These are phyloP conservation scores for Scopus umbretta DNA, from an alignment of 2,113 vertebrate genomes.

Conservation along the genomic window DNA sequence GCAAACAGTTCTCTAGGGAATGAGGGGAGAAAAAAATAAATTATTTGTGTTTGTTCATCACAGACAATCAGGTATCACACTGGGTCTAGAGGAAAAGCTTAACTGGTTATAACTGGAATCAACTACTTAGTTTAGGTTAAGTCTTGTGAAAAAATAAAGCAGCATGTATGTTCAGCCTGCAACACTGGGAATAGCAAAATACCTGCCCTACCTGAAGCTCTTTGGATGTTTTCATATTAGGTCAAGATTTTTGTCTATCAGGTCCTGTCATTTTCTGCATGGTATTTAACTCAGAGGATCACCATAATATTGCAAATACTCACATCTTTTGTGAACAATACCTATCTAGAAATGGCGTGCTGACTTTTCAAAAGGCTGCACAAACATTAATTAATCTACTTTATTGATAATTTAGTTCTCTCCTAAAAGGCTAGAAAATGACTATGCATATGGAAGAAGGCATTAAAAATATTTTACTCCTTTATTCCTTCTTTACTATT, in stretches of 20 bases:
- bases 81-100: background rate
- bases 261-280: background rate
- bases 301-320: background rate
- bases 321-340: background rate
- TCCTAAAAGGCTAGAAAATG: background rate
- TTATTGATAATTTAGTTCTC: background rate
- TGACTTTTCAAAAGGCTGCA: background rate
- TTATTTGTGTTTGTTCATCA: background rate
- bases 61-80: background rate
- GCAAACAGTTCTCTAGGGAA: background rate
- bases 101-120: background rate
- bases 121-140: background rate
- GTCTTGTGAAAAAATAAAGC: background rate
- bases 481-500: too few relatives aligned
- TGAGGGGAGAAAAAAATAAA: background rate
- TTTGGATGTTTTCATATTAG: background rate
- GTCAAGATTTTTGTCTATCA: background rate
- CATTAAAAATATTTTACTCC: background rate
- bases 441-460: fast-evolving
- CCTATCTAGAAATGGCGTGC: background rate
- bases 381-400: background rate
- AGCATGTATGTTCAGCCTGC: background rate
- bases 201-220: background rate
- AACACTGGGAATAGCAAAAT: background rate
- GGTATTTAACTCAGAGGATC: background rate